Evolutionary conservation across 2,113 vertebrate species (phyloP).

Genomic region (Alethe diademata): DNA sequence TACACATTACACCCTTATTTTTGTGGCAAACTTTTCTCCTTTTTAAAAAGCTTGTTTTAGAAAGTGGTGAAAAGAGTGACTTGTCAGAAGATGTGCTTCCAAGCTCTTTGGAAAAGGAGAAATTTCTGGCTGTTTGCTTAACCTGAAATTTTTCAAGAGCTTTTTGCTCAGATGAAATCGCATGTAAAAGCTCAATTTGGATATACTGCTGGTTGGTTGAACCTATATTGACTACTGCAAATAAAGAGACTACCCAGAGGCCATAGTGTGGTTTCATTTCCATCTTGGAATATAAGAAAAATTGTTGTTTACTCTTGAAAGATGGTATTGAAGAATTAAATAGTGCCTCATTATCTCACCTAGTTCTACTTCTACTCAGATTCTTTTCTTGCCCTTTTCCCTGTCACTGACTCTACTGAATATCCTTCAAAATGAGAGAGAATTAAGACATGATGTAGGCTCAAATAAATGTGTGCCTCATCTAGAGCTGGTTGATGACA

Average conservation of each 20-base stretch:
- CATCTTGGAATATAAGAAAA: neutral
- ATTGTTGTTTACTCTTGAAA: neutral
- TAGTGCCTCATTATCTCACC: neutral
- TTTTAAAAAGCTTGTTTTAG: neutral
- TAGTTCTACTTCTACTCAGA: neutral
- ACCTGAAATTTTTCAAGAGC: neutral
- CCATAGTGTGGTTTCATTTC: neutral
- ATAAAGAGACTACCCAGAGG: neutral
- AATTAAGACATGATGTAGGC: neutral
- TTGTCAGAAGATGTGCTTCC: neutral
- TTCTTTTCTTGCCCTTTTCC: neutral
- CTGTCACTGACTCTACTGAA: neutral
- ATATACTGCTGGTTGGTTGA: neutral
- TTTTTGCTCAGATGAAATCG: neutral
- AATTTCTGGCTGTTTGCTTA: neutral
- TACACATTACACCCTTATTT: neutral
- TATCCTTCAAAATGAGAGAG: neutral
- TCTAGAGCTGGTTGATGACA: neutral
- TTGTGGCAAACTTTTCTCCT: neutral
- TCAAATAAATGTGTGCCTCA: neutral
- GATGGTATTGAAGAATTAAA: neutral
- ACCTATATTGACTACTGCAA: neutral
- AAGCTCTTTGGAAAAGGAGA: neutral
- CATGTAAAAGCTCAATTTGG: neutral
- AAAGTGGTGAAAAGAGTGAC: neutral